These are phyloP conservation scores for Drosophila austrosaltans DNA, from an alignment of 2,888 invertebrate species.

Conservation along the genomic window DNA sequence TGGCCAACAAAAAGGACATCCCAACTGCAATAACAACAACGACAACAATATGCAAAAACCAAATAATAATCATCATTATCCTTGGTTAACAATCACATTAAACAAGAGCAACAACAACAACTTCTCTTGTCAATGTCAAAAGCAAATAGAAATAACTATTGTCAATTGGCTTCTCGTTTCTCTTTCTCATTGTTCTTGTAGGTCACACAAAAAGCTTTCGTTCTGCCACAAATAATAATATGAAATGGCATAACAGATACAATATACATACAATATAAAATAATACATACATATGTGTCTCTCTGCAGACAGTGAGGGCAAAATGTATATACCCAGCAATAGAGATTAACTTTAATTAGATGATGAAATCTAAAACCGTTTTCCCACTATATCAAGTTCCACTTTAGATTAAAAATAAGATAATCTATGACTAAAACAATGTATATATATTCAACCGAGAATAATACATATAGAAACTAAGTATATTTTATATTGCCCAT, in stretches of 20 bases:
- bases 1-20: slow-evolving; percentile 11
- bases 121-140: slow-evolving; percentile 9
- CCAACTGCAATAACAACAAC: neutral
- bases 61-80: slow-evolving; percentile 1
- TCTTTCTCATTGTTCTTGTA: neutral
- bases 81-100: slow-evolving; percentile 3
- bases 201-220: neutral
- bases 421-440: no score
- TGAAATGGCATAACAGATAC: neutral
- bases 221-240: neutral
- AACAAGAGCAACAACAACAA: slow-evolving; percentile 7
- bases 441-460: no score
- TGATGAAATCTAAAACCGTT: no score
- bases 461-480: no score
- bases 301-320: neutral
- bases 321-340: neutral
- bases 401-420: no score
- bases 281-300: neutral
- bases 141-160: slow-evolving; percentile 7
- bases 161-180: neutral
- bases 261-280: neutral
- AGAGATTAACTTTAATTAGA: no score
- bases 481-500: no score
- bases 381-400: no score
- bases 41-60: neutral